Evolutionary conservation across 1,140 invertebrate genomes (phyloP), one percentile per base, ranked within the genome.

Genomic region (Physella acuta): DNA sequence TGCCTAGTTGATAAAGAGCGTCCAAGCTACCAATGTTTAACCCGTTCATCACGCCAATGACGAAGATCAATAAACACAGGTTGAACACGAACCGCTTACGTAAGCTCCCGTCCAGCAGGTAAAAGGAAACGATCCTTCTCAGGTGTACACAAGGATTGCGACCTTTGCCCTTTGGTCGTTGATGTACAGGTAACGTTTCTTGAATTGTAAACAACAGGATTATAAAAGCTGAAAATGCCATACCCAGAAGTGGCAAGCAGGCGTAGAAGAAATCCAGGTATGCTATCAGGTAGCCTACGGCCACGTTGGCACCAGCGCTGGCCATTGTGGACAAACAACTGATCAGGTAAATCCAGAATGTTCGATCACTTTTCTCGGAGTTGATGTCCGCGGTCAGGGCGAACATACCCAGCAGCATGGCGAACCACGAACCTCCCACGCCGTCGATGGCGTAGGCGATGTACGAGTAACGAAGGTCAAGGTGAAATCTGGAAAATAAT

Each of bases 331-430:
- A 1, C 5, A 26, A 44, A 24, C 55, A 31, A 17, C 52, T 61
- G 31, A 70, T 24, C 28, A 70, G 16, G 36, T 28, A 62, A 26
- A 70, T 53, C n/a, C 52, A 37, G 26, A 73, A 26, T 4, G 63
- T 59, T 30, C 68, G 55, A 1, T 44, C 26, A 3, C 28, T 66
- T 11, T 37, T 14, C 1, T 33, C 49, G 31, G 31, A 36, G 30
- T 60, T 61, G 58, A 70, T 60, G 59, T 73, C 71, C 20, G 71
- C 71, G 5, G 55, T 62, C n/a, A 64, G 26, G 2, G 71, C 44
- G 28, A 17, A 61, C 1, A 70, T n/a, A 4, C 58, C 71, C 5
- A 70, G 2, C 4, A 49, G 0, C 28, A 73, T 4, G 0, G 56
- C 37, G 33, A 58, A 70, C 51, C 64, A 53, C 4, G 71, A 67